These are phyloP conservation scores for Acridotheres tristis DNA, from an alignment of 2,797 vertebrate species.

Conservation along the genomic window DNA sequence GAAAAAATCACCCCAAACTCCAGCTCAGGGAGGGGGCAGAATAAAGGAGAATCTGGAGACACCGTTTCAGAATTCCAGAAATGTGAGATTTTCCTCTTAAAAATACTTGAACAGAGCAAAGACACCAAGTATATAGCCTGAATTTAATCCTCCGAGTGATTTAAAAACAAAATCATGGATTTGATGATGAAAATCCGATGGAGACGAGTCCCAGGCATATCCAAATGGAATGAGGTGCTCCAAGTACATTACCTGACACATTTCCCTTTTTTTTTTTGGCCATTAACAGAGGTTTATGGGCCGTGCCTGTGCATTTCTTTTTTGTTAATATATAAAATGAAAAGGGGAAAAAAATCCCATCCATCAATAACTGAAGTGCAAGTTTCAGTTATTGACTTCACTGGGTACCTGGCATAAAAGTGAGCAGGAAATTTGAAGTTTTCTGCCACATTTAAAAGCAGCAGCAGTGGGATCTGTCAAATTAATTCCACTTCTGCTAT, in stretches of 20 bases:
- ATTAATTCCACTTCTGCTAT: neutral
- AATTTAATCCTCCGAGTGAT: neutral
- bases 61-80: neutral
- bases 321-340: slow-evolving; percentile 13
- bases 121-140: neutral
- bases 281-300: neutral
- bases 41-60: neutral
- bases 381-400: neutral
- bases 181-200: neutral
- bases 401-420: neutral
- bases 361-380: neutral
- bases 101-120: neutral
- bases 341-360: neutral
- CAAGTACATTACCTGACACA: neutral
- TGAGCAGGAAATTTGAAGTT: neutral
- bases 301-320: neutral
- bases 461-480: neutral
- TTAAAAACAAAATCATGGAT: neutral
- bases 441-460: neutral
- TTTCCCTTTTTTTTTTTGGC: neutral
- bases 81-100: neutral
- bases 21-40: neutral
- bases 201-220: neutral
- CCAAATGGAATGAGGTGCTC: neutral
- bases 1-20: neutral